These are phyloP conservation scores for Epizoanthus ramosus DNA, from an alignment of 92 coral and sea anemone genomes.

Conservation along the genomic window DNA sequence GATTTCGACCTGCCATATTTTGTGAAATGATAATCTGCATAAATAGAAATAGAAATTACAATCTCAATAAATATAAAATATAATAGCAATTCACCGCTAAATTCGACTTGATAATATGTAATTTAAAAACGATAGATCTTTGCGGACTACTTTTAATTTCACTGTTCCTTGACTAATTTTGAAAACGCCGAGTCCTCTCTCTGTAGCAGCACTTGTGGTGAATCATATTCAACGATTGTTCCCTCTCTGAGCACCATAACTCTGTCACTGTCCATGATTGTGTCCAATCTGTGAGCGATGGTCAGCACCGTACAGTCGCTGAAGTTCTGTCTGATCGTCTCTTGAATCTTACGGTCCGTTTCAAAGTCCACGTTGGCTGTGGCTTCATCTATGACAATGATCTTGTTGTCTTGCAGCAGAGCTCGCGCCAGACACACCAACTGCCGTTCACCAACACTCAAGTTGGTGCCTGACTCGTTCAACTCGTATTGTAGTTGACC, in stretches of 20 bases:
- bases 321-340: conserved; percentile 25
- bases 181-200: conserved; percentile 19
- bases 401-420: conserved; percentile 16
- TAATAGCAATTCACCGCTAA: too few species aligned
- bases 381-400: conserved; percentile 29
- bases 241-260: conserved; percentile 36
- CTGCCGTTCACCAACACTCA: conserved; percentile 30
- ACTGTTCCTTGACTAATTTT: conserved; percentile 12
- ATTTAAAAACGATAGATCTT: not conserved
- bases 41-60: too few species aligned
- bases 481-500: conserved; percentile 14
- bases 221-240: conserved; percentile 1
- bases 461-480: conserved; percentile 3
- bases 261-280: conserved; percentile 36
- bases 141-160: not conserved
- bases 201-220: conserved; percentile 15
- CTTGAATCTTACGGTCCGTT: conserved; percentile 32
- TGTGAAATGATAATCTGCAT: too few species aligned
- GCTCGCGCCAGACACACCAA: conserved; percentile 32
- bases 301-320: conserved; percentile 36
- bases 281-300: conserved; percentile 29
- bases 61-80: too few species aligned
- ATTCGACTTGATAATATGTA: too few species aligned
- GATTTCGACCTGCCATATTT: too few species aligned
- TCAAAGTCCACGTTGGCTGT: conserved; percentile 38